Percentiles rank a stretch among this genome's conserved stretches.
Conservation (phyloP, 2,797 vertebrate genomes). For the Valencia hispanica region DNA sequence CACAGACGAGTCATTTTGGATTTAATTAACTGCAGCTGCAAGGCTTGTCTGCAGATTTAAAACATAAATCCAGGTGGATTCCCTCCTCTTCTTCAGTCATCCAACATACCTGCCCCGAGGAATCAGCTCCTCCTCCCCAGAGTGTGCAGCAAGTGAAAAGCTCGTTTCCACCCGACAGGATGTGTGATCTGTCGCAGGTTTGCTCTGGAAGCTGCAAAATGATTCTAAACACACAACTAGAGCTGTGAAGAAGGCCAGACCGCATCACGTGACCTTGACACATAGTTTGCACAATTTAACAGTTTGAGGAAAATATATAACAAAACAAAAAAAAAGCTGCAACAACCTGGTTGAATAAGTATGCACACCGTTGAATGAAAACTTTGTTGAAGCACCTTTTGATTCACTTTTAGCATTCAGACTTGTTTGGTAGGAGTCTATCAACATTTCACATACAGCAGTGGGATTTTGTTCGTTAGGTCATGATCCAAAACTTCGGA, state of each 20-base stretch:
- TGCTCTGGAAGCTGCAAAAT: neutral
- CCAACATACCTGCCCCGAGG: neutral
- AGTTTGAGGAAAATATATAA: neutral
- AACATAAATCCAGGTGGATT: neutral
- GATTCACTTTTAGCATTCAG: neutral
- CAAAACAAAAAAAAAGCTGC: neutral
- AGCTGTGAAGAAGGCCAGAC: neutral
- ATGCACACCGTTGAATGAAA: neutral
- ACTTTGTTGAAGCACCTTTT: neutral
- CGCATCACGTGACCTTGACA: neutral
- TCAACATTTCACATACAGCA: neutral
- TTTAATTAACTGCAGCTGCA: conserved; percentile 28
- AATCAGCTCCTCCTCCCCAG: neutral
- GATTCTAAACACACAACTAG: neutral
- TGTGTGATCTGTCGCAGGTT: neutral
- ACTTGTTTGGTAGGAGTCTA: neutral
- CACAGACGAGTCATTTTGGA: conserved; percentile 6
- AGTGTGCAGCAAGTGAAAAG: neutral
- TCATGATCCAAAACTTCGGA: neutral
- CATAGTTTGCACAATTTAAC: neutral
- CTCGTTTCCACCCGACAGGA: neutral
- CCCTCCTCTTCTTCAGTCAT: neutral
- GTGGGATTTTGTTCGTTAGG: neutral
- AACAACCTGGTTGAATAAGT: neutral
- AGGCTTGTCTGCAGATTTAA: neutral